Evolutionary conservation across 1,140 invertebrate genomes (phyloP).

Genomic region (Ephestia elutella): DNA sequence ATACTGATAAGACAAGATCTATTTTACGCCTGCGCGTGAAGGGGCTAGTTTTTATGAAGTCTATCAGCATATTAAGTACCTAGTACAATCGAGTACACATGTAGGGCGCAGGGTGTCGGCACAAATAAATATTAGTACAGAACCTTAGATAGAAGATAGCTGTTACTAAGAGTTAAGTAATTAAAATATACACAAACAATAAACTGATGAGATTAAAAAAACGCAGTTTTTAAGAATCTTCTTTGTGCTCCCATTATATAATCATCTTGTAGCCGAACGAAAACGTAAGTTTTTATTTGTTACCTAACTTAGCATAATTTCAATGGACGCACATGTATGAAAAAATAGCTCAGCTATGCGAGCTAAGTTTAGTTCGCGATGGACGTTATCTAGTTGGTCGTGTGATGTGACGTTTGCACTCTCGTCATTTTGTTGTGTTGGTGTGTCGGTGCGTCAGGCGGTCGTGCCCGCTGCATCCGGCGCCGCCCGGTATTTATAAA

Average conservation of each 20-base stretch:
- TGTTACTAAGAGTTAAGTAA: no score
- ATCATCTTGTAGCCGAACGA: no score
- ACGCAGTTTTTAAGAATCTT: no score
- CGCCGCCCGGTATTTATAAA: conserved; percentile 57
- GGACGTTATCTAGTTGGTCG: not conserved
- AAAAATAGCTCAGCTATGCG: no score
- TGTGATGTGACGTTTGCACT: not conserved
- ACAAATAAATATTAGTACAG: not conserved
- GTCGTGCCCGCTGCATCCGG: conserved; percentile 38
- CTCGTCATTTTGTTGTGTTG: not conserved
- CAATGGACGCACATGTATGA: no score
- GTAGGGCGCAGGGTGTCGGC: not conserved
- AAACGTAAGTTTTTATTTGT: no score
- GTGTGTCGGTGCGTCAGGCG: conserved; percentile 23
- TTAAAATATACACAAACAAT: no score
- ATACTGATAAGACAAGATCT: not conserved
- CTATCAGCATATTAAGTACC: not conserved
- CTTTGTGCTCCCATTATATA: no score
- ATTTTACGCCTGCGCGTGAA: not conserved
- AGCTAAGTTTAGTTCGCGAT: no score
- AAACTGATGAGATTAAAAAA: no score
- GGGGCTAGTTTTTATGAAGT: conserved; percentile 3
- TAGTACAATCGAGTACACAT: conserved; percentile 2
- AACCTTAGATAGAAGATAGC: no score
- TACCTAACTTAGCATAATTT: no score